Percentiles rank a stretch among this genome's conserved stretches.
Conservation (phyloP, 2,797 vertebrate genomes). For the Loris lydekkerianus region DNA sequence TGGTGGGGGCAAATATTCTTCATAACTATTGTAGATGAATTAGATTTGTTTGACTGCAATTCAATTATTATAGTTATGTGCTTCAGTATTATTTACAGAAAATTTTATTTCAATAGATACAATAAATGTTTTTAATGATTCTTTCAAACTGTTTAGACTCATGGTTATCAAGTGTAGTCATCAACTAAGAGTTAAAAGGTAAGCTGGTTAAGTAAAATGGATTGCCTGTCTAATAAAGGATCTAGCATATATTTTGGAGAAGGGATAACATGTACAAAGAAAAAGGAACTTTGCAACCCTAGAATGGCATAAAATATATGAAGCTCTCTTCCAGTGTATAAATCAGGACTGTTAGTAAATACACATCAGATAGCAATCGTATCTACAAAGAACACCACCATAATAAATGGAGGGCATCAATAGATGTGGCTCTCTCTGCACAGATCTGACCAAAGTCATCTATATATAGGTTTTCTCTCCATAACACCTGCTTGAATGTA, state of each 20-base stretch:
- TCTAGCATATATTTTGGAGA: constrained; percentile 21
- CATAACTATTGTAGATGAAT: background rate
- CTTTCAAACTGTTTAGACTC: background rate
- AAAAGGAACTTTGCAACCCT: background rate
- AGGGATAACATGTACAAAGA: background rate
- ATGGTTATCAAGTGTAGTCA: background rate
- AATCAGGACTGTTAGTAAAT: constrained; percentile 10
- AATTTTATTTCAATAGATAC: background rate
- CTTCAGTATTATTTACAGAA: background rate
- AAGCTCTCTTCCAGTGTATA: background rate
- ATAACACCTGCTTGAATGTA: background rate
- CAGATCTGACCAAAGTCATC: background rate
- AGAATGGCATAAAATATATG: background rate
- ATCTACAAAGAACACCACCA: background rate
- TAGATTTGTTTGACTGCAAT: background rate
- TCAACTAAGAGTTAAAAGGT: constrained; percentile 19
- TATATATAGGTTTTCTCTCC: background rate
- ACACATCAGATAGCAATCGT: background rate
- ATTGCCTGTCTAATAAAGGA: background rate
- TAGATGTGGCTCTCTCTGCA: background rate
- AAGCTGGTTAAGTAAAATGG: background rate
- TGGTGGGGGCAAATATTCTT: background rate
- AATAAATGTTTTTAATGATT: background rate
- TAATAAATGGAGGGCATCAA: background rate
- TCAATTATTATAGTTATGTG: background rate